Evolutionary conservation across 2,797 vertebrate genomes (phyloP).

Genomic region (Bucorvus abyssinicus): DNA sequence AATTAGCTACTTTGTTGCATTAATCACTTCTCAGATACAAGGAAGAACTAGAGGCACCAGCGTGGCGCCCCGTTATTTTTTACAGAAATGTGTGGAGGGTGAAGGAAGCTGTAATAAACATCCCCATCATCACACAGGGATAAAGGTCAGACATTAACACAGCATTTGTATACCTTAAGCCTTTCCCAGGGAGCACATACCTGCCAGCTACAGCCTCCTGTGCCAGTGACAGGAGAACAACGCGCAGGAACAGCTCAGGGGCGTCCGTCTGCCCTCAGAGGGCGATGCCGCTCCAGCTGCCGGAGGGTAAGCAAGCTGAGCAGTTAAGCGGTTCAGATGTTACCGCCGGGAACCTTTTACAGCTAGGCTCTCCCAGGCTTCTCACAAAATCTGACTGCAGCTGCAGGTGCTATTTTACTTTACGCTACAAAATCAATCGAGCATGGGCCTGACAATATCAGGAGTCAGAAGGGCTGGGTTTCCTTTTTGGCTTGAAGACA

Average conservation of each 20-base stretch:
- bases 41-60: background rate
- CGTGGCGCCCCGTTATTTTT: background rate
- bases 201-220: background rate
- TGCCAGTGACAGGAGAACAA: background rate
- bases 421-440: background rate
- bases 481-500: background rate
- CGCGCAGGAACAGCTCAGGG: background rate
- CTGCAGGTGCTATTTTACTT: background rate
- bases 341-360: background rate
- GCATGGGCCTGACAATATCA: background rate
- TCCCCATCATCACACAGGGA: conserved; percentile 9
- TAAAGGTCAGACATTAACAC: conserved; percentile 54
- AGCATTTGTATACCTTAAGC: background rate
- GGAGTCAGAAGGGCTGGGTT: background rate
- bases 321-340: background rate
- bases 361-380: background rate
- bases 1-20: conserved; percentile 48
- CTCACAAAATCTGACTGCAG: background rate
- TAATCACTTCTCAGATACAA: conserved; percentile 47
- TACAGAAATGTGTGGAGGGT: background rate
- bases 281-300: background rate
- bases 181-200: background rate
- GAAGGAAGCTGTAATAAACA: conserved; percentile 47
- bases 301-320: background rate
- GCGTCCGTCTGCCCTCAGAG: background rate